Evolutionary conservation across 2,113 vertebrate species (phyloP).

Genomic region (Cnemophilus loriae): DNA sequence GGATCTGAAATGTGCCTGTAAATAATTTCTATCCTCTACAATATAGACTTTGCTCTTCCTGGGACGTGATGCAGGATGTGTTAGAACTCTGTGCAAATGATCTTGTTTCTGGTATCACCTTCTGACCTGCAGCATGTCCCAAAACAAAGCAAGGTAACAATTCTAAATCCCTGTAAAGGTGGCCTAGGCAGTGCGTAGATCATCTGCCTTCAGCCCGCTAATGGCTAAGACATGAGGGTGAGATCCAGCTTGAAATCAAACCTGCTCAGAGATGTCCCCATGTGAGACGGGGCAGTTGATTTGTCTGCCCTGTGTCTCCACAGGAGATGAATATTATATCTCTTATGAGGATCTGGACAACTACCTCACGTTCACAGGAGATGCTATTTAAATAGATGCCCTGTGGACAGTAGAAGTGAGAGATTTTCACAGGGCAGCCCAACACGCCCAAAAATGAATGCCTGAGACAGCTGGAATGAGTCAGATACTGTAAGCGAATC

Average conservation of each 20-base stretch:
- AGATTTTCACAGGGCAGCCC: background rate
- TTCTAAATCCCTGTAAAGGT: background rate
- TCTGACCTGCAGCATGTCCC: background rate
- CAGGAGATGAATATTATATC: background rate
- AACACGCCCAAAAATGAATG: background rate
- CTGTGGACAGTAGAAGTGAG: background rate
- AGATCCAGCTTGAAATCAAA: background rate
- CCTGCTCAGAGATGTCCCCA: background rate
- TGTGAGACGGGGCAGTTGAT: rapidly evolving
- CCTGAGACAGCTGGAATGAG: background rate
- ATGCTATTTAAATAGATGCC: background rate
- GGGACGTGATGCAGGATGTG: background rate
- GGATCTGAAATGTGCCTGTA: background rate
- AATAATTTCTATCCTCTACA: background rate
- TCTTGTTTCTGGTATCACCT: background rate
- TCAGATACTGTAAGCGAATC: background rate
- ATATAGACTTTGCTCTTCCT: background rate
- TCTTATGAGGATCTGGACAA: background rate
- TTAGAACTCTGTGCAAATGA: background rate
- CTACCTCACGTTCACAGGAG: background rate
- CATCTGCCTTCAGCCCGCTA: background rate
- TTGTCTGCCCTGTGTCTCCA: background rate
- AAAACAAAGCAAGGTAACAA: background rate
- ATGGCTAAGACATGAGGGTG: background rate
- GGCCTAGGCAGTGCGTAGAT: rapidly evolving